Evolutionary conservation across 2,113 vertebrate genomes (phyloP).

Genomic region (Anolis sagrei): DNA sequence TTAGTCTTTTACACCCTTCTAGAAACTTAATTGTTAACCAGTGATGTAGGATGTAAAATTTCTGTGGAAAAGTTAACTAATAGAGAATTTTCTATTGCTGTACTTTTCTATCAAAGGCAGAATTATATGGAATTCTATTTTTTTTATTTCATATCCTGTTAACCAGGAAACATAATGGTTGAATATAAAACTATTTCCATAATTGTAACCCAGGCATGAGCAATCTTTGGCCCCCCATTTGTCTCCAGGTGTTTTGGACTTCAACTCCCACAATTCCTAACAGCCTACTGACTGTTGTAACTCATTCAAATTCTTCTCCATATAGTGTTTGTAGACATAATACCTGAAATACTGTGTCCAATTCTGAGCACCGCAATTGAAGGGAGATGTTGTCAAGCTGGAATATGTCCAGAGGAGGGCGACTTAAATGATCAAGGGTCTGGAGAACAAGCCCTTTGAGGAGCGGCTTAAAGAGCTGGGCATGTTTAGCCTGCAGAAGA

Average conservation of each 20-base stretch:
- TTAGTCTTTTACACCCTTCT: background rate
- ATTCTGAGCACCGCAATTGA: too few species aligned
- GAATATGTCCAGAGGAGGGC: too few species aligned
- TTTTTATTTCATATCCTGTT: background rate
- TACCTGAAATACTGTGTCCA: too few species aligned
- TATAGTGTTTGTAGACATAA: background rate
- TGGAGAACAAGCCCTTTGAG: too few species aligned
- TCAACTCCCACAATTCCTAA: too few species aligned
- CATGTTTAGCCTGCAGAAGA: too few species aligned
- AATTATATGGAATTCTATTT: background rate
- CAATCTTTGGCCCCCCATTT: too few species aligned
- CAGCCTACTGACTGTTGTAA: too few species aligned
- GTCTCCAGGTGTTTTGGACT: too few species aligned
- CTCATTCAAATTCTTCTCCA: background rate
- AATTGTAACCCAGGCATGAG: background rate
- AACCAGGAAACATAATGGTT: background rate
- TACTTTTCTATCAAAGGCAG: background rate
- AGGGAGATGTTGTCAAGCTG: too few species aligned
- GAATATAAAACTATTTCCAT: background rate
- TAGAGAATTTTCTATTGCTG: background rate
- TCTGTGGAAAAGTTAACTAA: background rate
- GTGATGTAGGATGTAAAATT: background rate
- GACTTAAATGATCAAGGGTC: too few species aligned
- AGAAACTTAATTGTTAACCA: background rate
- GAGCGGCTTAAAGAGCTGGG: too few species aligned